Evolutionary conservation across 2,797 vertebrate species (phyloP).

Genomic region (Typhlichthys subterraneus): DNA sequence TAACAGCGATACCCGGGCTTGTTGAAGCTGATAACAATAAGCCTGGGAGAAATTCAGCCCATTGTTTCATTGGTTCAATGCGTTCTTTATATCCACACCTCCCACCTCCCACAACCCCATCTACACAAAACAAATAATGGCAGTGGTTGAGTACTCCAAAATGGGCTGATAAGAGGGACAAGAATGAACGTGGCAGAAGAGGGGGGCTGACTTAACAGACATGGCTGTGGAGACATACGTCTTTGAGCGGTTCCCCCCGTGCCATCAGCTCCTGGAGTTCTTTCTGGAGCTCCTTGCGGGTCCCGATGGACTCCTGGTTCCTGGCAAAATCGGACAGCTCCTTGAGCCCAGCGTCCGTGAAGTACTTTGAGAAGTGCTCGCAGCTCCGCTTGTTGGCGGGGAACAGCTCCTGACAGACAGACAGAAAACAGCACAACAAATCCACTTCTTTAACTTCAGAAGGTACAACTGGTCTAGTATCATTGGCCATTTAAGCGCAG

Average conservation of each 20-base stretch:
- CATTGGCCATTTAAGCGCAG: not conserved
- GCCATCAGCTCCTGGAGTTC: conserved; percentile 93
- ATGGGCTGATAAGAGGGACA: conserved; percentile 6
- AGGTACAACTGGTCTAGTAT: not conserved
- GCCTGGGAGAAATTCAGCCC: conserved; percentile 33
- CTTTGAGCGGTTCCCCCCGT: conserved; percentile 87
- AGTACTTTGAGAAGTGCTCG: conserved; percentile 94
- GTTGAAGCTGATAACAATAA: conserved; percentile 27
- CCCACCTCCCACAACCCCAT: too few relatives aligned
- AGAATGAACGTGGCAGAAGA: not conserved
- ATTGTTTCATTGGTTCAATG: conserved; percentile 35
- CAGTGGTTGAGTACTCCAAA: conserved; percentile 1
- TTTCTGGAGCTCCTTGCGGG: conserved; percentile 91
- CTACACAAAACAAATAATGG: conserved; percentile 28
- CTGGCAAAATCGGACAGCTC: conserved; percentile 90
- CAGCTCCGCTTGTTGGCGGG: conserved; percentile 92
- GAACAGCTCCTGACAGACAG: conserved; percentile 85
- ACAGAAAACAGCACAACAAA: not conserved
- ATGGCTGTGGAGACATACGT: conserved; percentile 65
- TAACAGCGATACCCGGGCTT: conserved; percentile 11
- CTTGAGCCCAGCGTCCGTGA: conserved; percentile 89
- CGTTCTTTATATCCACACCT: conserved; percentile 4
- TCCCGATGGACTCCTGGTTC: conserved; percentile 91
- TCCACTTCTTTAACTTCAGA: not conserved
- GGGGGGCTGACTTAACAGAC: not conserved